phyloP scores from a whole-genome alignment of 2,888 invertebrate genomes.

The Dermolepida albohirtum region DNA sequence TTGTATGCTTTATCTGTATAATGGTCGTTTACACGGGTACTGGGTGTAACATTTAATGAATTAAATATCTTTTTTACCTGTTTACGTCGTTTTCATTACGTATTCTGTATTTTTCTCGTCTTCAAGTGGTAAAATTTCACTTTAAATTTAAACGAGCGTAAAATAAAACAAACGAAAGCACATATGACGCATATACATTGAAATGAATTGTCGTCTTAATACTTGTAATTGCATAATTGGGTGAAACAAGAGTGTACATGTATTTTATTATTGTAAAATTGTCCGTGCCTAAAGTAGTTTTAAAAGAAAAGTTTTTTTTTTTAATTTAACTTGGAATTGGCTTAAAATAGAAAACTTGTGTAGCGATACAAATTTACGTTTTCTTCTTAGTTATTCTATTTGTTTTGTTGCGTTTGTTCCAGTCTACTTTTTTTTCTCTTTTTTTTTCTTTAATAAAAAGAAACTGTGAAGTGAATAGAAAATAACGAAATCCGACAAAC shows the following conservation, averaged over 20 bases:
- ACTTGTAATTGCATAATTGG: slow-evolving; percentile 6
- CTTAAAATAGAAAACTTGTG: slow-evolving; percentile 31
- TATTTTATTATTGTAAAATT: slow-evolving; percentile 13
- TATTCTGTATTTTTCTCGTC: too few species aligned
- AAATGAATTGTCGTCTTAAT: too few species aligned
- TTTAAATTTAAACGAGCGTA: too few species aligned
- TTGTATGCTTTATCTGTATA: too few species aligned
- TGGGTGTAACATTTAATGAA: too few species aligned
- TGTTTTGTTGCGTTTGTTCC: slow-evolving; percentile 21
- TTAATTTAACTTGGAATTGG: slow-evolving; percentile 24
- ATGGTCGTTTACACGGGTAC: too few species aligned
- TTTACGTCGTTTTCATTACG: too few species aligned
- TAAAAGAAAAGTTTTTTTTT: slow-evolving; percentile 21
- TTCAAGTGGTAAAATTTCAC: too few species aligned
- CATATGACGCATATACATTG: too few species aligned
- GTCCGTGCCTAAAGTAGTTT: slow-evolving; percentile 19
- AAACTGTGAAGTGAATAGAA: slow-evolving; percentile 17
- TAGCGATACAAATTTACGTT: slow-evolving; percentile 28
- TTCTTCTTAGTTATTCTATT: slow-evolving; percentile 22
- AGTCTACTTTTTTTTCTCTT: slow-evolving; percentile 21
- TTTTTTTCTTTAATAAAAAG: slow-evolving; percentile 21
- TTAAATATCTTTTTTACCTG: too few species aligned
- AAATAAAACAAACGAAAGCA: too few species aligned
- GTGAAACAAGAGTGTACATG: slow-evolving; percentile 10
- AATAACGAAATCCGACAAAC: slow-evolving; percentile 11